Conservation (phyloP, 2,888 invertebrate genomes). For the Tetragonisca angustula region DNA sequence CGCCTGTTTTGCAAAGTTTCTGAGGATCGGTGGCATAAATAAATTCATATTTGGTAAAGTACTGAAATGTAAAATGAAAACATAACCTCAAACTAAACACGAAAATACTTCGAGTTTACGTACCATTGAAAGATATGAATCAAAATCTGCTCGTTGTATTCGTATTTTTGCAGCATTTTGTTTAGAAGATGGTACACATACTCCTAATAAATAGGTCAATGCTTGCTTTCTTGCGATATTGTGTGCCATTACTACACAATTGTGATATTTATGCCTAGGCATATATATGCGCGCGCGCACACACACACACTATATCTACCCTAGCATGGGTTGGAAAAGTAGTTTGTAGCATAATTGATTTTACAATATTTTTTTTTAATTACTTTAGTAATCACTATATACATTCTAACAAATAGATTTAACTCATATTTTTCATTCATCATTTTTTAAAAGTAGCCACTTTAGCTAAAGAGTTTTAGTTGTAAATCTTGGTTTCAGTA, state of each 20-base stretch:
- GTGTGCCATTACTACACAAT: slow-evolving; percentile 20
- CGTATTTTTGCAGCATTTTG: slow-evolving; percentile 92
- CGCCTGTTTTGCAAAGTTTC: slow-evolving; percentile 91
- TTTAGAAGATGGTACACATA: slow-evolving; percentile 92
- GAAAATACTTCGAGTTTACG: slow-evolving; percentile 59
- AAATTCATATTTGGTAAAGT: slow-evolving; percentile 90
- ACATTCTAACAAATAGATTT: background rate
- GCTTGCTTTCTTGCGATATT: slow-evolving; percentile 19
- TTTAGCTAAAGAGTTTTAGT: too few relatives aligned
- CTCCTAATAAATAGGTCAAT: slow-evolving; percentile 86
- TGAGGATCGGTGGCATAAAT: slow-evolving; percentile 92
- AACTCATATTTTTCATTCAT: background rate
- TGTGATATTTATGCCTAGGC: background rate
- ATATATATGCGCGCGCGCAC: background rate
- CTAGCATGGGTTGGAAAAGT: background rate
- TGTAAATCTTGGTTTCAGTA: too few relatives aligned
- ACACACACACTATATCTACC: background rate
- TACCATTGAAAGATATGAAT: slow-evolving; percentile 92
- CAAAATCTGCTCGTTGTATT: slow-evolving; percentile 90
- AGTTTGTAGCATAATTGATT: background rate
- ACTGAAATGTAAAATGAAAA: slow-evolving; percentile 85
- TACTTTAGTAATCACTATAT: background rate
- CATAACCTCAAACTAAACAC: slow-evolving; percentile 67
- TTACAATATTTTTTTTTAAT: background rate
- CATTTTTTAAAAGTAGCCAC: background rate